Evolutionary conservation across 2,888 invertebrate genomes (phyloP).

Genomic region (Chloroclystis v-ata): DNA sequence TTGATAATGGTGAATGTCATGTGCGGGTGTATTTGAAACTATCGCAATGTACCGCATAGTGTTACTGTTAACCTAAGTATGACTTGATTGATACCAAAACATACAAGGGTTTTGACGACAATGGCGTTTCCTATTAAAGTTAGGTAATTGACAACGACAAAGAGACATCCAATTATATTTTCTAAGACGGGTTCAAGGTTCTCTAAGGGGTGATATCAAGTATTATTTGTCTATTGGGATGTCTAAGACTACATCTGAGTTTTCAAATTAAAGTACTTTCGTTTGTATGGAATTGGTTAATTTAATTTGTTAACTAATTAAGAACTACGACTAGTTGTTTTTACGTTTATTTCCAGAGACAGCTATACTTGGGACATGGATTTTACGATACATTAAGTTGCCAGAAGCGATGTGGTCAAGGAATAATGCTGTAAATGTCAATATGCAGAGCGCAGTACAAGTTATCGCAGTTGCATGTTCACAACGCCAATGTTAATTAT

Average conservation of each 20-base stretch:
- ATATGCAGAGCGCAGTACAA: constrained; percentile 70
- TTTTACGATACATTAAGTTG: constrained; percentile 51
- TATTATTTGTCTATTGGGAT: constrained; percentile 28
- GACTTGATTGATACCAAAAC: constrained; percentile 26
- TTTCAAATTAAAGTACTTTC: background rate
- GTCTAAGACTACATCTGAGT: background rate
- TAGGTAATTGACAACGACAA: constrained; percentile 22
- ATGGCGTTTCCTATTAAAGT: constrained; percentile 31
- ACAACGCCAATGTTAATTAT: constrained; percentile 55
- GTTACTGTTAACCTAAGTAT: constrained; percentile 21
- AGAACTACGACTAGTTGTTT: constrained; percentile 54
- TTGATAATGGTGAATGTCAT: constrained; percentile 66
- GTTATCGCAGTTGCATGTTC: constrained; percentile 64
- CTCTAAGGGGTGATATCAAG: constrained; percentile 30
- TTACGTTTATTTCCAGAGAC: constrained; percentile 37
- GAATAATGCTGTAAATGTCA: constrained; percentile 64
- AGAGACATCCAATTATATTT: constrained; percentile 22
- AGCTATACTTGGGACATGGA: constrained; percentile 59
- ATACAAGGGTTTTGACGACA: constrained; percentile 24
- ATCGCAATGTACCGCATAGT: constrained; percentile 32
- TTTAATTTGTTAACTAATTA: constrained; percentile 45
- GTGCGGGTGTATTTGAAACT: constrained; percentile 61
- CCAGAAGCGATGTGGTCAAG: constrained; percentile 72
- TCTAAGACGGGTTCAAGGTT: constrained; percentile 33
- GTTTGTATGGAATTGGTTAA: constrained; percentile 52